Conservation (phyloP, 2,888 invertebrate species). For the Creontiades dilutus region DNA sequence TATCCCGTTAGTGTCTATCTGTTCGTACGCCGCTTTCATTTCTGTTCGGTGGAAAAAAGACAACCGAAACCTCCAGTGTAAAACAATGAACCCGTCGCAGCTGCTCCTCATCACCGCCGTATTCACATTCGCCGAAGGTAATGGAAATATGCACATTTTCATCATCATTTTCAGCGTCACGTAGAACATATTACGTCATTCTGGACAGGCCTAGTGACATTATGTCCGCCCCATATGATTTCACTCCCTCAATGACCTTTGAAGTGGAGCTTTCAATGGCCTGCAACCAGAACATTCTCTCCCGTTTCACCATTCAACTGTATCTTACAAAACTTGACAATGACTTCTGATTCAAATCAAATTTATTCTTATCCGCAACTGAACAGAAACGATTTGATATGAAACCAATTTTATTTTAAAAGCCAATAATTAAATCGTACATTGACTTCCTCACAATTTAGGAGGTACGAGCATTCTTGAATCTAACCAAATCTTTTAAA, state of each 20-base stretch:
- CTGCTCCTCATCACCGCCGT: slow-evolving; percentile 1
- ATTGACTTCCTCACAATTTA: too few relatives aligned
- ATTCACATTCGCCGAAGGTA: slow-evolving; percentile 20
- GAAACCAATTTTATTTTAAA: too few relatives aligned
- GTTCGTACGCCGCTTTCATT: slow-evolving; percentile 18
- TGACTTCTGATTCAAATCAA: too few relatives aligned
- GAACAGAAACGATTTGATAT: too few relatives aligned
- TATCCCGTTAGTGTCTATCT: not conserved
- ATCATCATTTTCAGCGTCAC: too few relatives aligned
- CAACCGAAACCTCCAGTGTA: not conserved
- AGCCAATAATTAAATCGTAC: too few relatives aligned
- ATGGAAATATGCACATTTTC: not conserved
- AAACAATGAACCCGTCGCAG: slow-evolving; percentile 15
- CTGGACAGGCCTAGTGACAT: not conserved
- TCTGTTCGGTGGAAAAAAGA: not conserved
- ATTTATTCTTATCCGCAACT: too few relatives aligned
- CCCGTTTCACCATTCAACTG: too few relatives aligned
- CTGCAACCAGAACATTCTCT: not conserved
- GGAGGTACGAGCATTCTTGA: too few relatives aligned
- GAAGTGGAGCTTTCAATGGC: not conserved
- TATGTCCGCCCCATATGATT: not conserved
- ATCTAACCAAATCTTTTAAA: too few relatives aligned
- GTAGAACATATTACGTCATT: not conserved
- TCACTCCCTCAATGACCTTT: not conserved
- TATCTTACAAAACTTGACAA: too few relatives aligned